Evolutionary conservation across 2,888 invertebrate species (phyloP), one percentile per base, ranked within the genome.

Genomic region (Melanotus villosus): DNA sequence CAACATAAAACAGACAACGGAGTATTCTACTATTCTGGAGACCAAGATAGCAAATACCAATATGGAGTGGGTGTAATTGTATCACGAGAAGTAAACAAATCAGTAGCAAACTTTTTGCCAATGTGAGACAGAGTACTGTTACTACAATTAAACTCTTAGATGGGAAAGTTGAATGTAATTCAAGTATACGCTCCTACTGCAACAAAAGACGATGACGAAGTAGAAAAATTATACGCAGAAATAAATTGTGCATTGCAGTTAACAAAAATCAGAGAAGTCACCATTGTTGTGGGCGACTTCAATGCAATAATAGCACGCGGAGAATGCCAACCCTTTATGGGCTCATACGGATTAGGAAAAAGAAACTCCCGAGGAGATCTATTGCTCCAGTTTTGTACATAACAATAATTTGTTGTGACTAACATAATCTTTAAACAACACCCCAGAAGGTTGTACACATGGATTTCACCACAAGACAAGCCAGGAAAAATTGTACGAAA

Each of bases 181-280:
- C 38, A 38, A 6, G 38, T 38, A 3, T 38, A 38, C 10, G 38
- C 38, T 4, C 38, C 38, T 4, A 38, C 38, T 12, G 14, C 4
- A 3, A 10, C 3, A 4, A 38, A 38, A 38, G 14, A 14, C 3
- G n/a, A 38, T 12, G 38, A 6, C 5, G 6, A 38, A 38, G 10
- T 38, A 10, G 38, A 38, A 38, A 6, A 38, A 10, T 4, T 38
- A 5, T 38, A 38, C 14, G 4, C 5, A 6, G 12, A 38, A 10
- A 12, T 38, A 4, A 38, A 6, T 3, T 3, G 10, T 5, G n/a
- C 10, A 14, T n/a, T 38, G 10, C n/a, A 38, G 10, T 4, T 38
- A 38, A 38, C 38, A 38, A 38, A 38, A 38, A 38, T n/a, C n/a
- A n/a, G n/a, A 6, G 38, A 38, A 38, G 6, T 38, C 14, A 38